Percentiles rank a stretch among this genome's conserved stretches.
Evolutionary conservation across 2,113 vertebrate species (phyloP).

Genomic region (Oxygymnocypris stewartii): DNA sequence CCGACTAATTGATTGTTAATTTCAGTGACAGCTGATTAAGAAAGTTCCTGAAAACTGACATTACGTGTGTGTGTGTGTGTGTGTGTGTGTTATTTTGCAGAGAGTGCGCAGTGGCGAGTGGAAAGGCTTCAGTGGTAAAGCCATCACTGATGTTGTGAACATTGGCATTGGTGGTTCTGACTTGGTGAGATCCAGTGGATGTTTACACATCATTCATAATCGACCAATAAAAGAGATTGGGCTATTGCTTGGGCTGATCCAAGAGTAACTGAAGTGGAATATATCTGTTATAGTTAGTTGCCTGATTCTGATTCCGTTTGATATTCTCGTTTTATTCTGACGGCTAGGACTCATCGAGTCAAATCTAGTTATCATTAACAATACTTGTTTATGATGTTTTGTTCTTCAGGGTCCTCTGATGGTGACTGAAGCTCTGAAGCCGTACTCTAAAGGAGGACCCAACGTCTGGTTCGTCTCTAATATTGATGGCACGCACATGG

Average conservation of each 20-base stretch:
- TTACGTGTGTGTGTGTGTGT: rapidly evolving
- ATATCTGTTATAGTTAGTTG: neutral
- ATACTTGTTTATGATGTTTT: neutral
- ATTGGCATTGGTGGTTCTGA: conserved; percentile 96
- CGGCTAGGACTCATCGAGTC: neutral
- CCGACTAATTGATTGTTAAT: neutral
- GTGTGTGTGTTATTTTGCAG: conserved; percentile 65
- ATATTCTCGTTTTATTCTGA: neutral
- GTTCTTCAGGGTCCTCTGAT: conserved; percentile 88
- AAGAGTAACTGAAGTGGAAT: neutral
- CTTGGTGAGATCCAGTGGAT: conserved; percentile 72
- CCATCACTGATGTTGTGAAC: conserved; percentile 93
- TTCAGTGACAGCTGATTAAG: neutral
- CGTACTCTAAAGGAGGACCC: conserved; percentile 88
- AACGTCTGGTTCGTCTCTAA: conserved; percentile 97
- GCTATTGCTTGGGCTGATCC: neutral
- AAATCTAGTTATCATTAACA: neutral
- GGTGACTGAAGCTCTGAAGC: conserved; percentile 96
- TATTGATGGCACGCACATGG: conserved; percentile 94
- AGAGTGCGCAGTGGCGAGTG: conserved; percentile 90
- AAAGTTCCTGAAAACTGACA: neutral
- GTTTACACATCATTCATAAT: neutral
- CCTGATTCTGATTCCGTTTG: neutral
- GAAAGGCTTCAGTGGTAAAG: conserved; percentile 92
- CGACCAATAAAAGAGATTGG: neutral